Percentiles rank a stretch among this genome's conserved stretches.
Evolutionary conservation across 2,888 invertebrate species (phyloP).

Genomic region (Rhynchonema sp.): DNA sequence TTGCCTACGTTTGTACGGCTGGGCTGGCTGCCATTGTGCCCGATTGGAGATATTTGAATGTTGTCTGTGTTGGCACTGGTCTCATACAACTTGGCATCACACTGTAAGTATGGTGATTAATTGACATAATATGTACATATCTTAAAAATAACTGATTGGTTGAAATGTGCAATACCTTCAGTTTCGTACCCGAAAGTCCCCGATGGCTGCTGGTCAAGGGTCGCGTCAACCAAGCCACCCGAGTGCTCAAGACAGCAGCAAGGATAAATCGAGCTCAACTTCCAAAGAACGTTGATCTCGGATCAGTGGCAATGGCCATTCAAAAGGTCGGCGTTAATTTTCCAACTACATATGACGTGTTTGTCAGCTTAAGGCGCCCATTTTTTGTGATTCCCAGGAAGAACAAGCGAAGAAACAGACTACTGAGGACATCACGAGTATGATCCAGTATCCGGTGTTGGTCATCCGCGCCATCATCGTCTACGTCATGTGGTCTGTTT

Average conservation of each 20-base stretch:
- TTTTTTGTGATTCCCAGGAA: background rate
- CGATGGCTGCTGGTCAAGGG: background rate
- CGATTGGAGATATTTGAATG: too few relatives aligned
- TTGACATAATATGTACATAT: too few relatives aligned
- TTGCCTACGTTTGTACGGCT: too few relatives aligned
- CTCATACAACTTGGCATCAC: too few relatives aligned
- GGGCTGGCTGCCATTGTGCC: too few relatives aligned
- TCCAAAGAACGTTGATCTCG: background rate
- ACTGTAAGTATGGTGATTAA: too few relatives aligned
- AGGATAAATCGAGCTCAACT: background rate
- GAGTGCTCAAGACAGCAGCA: background rate
- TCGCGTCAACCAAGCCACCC: background rate
- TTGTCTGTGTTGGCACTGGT: too few relatives aligned
- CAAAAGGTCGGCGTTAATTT: background rate
- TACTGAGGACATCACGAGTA: background rate
- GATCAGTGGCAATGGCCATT: background rate
- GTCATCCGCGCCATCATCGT: background rate
- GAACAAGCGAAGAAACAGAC: background rate
- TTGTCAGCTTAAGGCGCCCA: background rate
- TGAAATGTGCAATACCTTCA: too few relatives aligned
- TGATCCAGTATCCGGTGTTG: background rate
- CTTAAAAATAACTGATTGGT: too few relatives aligned
- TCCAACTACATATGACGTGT: background rate
- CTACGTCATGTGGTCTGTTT: background rate
- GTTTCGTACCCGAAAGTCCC: background rate